Conservation (phyloP, 2,113 vertebrate genomes). For the Podocnemis expansa region DNA sequence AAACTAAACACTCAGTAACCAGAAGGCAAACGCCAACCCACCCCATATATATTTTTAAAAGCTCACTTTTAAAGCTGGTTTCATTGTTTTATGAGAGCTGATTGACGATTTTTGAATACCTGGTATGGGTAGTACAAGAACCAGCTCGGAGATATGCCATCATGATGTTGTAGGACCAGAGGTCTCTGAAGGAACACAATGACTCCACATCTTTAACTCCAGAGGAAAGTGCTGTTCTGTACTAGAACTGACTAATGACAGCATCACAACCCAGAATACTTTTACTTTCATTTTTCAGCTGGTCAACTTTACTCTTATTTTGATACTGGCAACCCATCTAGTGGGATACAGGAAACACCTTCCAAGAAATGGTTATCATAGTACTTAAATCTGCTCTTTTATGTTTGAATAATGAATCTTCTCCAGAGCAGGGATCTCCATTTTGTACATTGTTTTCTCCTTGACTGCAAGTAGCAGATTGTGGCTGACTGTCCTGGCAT, state of each 20-base stretch:
- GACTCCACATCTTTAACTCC: neutral
- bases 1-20: neutral
- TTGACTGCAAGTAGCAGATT: slow-evolving; percentile 1
- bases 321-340: neutral
- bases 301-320: neutral
- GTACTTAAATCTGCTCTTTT: slow-evolving; percentile 8
- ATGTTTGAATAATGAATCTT: neutral
- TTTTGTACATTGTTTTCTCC: neutral
- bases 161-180: neutral
- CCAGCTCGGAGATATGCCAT: neutral
- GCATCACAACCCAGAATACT: neutral
- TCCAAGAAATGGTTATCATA: neutral
- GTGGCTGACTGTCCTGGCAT: neutral
- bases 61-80: neutral
- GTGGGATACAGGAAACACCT: neutral
- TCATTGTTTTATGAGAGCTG: neutral
- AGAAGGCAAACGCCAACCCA: neutral
- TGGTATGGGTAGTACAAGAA: neutral
- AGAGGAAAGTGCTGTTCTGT: neutral
- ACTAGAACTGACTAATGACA: neutral
- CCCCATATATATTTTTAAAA: neutral
- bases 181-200: neutral
- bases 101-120: neutral
- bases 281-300: neutral
- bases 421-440: neutral